These are phyloP conservation scores for Pimephales promelas DNA, from an alignment of 2,113 vertebrate genomes.

Conservation along the genomic window DNA sequence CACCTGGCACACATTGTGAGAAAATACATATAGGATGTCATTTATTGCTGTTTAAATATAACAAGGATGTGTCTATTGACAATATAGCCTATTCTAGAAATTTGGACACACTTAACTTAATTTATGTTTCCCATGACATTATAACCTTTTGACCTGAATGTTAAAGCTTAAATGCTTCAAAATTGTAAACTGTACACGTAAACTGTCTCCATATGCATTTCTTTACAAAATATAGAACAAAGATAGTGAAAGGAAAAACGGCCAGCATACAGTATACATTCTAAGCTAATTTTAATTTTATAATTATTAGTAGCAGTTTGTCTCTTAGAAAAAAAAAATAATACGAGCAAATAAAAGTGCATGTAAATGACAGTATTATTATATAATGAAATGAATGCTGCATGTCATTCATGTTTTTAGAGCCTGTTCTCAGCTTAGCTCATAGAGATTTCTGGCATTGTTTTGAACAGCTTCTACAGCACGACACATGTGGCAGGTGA, in stretches of 20 bases:
- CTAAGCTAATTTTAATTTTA: too few species aligned
- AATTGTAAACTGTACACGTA: neutral
- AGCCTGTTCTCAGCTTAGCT: constrained; percentile 78
- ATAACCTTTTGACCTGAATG: neutral
- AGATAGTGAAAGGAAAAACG: neutral
- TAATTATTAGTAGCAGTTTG: too few species aligned
- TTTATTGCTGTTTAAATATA: neutral
- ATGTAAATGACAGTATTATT: neutral
- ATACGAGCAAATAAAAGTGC: neutral
- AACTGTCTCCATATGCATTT: neutral
- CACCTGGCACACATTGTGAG: neutral
- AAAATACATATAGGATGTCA: neutral
- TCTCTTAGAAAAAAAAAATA: neutral
- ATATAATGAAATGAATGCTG: neutral
- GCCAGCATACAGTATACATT: too few species aligned
- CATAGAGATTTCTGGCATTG: constrained; percentile 86
- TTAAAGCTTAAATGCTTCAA: neutral
- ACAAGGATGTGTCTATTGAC: neutral
- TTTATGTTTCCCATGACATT: neutral
- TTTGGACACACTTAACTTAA: neutral
- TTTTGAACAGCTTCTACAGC: constrained; percentile 77
- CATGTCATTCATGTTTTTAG: constrained; percentile 58
- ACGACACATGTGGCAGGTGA: constrained; percentile 73
- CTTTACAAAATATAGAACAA: neutral
- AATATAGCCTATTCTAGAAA: neutral